Percentiles rank a stretch among this genome's conserved stretches.
These are phyloP conservation scores for Tokudaia muenninki DNA, from an alignment of 2,797 vertebrate species.

Conservation along the genomic window DNA sequence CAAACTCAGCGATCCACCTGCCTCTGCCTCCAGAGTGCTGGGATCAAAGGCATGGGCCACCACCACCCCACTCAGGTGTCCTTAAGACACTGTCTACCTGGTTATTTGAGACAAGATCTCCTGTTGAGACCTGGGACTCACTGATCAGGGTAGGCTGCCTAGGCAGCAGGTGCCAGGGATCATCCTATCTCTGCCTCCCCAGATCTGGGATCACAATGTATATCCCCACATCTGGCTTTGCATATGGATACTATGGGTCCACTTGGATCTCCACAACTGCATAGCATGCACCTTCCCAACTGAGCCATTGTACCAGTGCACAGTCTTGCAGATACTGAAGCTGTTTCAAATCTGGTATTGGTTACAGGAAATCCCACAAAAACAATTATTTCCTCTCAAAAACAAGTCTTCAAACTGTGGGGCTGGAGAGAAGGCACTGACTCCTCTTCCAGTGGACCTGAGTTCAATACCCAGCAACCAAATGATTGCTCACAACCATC, in stretches of 20 bases:
- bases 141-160: background rate
- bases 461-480: background rate
- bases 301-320: no score
- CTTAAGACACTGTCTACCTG: background rate
- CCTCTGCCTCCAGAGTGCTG: background rate
- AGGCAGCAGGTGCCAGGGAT: no score
- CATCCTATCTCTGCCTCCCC: background rate
- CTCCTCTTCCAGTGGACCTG: background rate
- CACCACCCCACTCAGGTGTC: background rate
- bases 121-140: background rate
- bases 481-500: background rate
- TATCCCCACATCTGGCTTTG: background rate
- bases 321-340: accelerated
- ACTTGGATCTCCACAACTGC: background rate
- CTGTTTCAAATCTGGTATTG: background rate
- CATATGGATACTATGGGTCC: background rate
- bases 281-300: background rate
- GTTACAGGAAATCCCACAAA: background rate
- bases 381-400: slow-evolving; percentile 32
- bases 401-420: slow-evolving; percentile 14
- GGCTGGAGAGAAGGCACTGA: background rate
- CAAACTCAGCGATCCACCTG: background rate
- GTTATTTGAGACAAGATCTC: background rate
- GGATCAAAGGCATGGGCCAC: background rate
- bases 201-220: background rate